phyloP scores from a whole-genome alignment of 2,797 vertebrate genomes.

The Hafferia zeledoni region DNA sequence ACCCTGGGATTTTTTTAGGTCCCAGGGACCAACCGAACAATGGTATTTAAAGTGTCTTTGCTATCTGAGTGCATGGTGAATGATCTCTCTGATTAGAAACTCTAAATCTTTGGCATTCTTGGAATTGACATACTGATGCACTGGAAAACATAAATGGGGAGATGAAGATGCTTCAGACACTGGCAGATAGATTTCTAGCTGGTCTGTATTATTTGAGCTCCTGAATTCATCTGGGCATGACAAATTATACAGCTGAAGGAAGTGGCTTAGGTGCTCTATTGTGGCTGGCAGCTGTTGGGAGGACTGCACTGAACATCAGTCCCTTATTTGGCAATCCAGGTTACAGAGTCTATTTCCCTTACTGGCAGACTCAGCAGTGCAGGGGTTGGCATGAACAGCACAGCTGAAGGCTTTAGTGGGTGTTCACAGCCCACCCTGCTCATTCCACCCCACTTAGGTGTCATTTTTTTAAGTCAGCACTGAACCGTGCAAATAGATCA shows the following conservation, averaged over 20 bases:
- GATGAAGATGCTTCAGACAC: neutral
- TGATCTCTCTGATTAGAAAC: constrained; percentile 27
- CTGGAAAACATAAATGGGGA: neutral
- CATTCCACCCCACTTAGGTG: neutral
- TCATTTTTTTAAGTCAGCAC: neutral
- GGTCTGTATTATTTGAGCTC: neutral
- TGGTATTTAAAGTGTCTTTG: constrained; percentile 72
- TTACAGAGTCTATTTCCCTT: neutral
- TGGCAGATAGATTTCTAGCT: neutral
- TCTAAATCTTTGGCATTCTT: constrained; percentile 68
- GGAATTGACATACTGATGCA: constrained; percentile 52
- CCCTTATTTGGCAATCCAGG: fast-evolving
- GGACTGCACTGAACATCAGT: neutral
- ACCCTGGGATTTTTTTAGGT: constrained; percentile 81
- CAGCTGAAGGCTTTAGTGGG: neutral
- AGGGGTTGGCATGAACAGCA: neutral
- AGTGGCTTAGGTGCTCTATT: neutral
- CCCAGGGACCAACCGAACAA: constrained; percentile 70
- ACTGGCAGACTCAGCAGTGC: fast-evolving
- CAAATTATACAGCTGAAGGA: neutral
- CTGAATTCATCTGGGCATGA: neutral
- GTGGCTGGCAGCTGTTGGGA: neutral
- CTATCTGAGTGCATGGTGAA: constrained; percentile 18
- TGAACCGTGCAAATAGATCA: neutral
- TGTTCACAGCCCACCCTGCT: neutral